Percentiles rank a stretch among this genome's conserved stretches.
Conservation (phyloP, 2,113 vertebrate species). For the Triplophysa dalaica region DNA sequence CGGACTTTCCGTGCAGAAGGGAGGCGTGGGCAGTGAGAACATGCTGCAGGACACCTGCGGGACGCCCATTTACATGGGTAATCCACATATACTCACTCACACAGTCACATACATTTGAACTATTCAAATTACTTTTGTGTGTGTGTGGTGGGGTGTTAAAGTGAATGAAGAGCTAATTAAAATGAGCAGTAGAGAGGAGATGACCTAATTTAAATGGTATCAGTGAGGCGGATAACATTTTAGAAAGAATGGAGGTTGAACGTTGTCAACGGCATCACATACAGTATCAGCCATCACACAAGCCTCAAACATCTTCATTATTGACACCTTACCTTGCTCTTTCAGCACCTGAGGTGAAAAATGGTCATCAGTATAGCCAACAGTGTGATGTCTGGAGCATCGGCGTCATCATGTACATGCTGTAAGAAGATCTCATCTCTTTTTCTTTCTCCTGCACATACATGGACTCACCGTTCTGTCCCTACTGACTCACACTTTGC, state of each 20-base stretch:
- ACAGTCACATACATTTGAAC: neutral
- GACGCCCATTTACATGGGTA: slow-evolving; percentile 84
- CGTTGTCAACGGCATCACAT: slow-evolving; percentile 27
- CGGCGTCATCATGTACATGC: slow-evolving; percentile 89
- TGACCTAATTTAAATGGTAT: slow-evolving; percentile 48
- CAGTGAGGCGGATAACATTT: slow-evolving; percentile 31
- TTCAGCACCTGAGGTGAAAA: slow-evolving; percentile 89
- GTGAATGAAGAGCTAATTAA: slow-evolving; percentile 49
- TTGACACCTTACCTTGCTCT: slow-evolving; percentile 70
- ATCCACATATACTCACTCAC: slow-evolving; percentile 46
- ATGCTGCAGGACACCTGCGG: slow-evolving; percentile 82
- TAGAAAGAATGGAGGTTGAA: slow-evolving; percentile 4
- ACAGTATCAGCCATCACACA: slow-evolving; percentile 4
- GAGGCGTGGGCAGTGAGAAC: slow-evolving; percentile 76
- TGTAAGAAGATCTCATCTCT: slow-evolving; percentile 75
- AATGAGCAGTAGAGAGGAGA: slow-evolving; percentile 31
- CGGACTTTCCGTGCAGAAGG: slow-evolving; percentile 80
- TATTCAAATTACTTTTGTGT: slow-evolving; percentile 32
- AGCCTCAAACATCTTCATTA: slow-evolving; percentile 18
- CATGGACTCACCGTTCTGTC: neutral
- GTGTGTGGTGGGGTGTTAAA: slow-evolving; percentile 33
- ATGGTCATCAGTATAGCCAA: slow-evolving; percentile 83
- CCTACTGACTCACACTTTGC: neutral
- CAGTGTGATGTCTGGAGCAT: slow-evolving; percentile 90
- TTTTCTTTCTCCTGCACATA: neutral